phyloP scores from a whole-genome alignment of 2,888 invertebrate species.

The Pyrrhosoma nymphula region DNA sequence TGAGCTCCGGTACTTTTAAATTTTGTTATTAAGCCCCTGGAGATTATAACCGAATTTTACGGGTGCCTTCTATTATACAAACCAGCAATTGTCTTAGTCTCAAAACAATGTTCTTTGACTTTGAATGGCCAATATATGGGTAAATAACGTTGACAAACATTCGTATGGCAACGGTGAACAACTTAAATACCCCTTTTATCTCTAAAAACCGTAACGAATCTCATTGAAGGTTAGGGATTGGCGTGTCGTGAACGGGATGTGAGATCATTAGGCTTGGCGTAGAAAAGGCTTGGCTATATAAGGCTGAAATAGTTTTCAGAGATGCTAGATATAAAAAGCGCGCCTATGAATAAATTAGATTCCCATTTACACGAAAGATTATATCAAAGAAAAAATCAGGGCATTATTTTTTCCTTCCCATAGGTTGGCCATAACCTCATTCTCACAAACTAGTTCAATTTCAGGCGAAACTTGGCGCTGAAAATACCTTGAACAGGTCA shows the following conservation, averaged over 20 bases:
- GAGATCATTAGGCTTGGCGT: neutral
- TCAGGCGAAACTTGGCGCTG: neutral
- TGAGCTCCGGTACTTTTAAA: no score
- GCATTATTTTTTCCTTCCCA: neutral
- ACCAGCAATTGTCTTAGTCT: no score
- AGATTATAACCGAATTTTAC: no score
- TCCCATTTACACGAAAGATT: neutral
- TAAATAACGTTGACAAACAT: neutral
- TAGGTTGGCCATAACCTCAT: constrained; percentile 3
- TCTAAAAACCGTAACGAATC: neutral
- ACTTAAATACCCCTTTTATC: neutral
- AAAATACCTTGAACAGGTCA: no score
- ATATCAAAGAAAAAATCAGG: neutral
- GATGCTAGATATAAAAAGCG: neutral
- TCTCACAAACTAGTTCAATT: neutral
- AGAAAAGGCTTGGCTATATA: neutral
- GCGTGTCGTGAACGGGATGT: neutral
- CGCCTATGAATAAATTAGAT: neutral
- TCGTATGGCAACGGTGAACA: neutral
- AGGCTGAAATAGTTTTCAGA: neutral
- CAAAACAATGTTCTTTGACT: neutral
- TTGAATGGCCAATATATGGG: neutral
- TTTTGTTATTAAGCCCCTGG: no score
- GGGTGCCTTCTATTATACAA: no score
- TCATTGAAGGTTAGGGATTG: neutral